A percentile compares a stretch with the other conserved stretches of the same genome.
These are phyloP conservation scores for Panonychus citri DNA, from an alignment of 1,140 invertebrate genomes.

Conservation along the genomic window DNA sequence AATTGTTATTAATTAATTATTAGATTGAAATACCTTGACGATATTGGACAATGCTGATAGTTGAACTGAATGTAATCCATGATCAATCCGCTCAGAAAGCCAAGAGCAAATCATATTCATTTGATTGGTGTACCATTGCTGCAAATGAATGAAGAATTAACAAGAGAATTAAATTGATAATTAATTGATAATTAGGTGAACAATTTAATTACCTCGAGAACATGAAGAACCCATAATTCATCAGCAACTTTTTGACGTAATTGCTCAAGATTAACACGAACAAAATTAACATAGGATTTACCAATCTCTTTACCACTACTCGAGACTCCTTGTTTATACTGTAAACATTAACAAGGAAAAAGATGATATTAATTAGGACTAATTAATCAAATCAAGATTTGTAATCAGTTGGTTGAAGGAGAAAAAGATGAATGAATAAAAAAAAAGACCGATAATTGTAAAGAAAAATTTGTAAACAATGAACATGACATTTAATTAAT, in stretches of 20 bases:
- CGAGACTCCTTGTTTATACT: slow-evolving; percentile 35
- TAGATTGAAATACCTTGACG: slow-evolving; percentile 81
- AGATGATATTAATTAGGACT: neutral
- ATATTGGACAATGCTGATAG: slow-evolving; percentile 88
- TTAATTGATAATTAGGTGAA: neutral
- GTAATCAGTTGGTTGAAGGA: too few species aligned
- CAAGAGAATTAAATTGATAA: neutral
- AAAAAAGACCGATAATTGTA: too few species aligned
- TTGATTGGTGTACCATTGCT: slow-evolving; percentile 87
- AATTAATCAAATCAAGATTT: too few species aligned
- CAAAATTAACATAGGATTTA: slow-evolving; percentile 90
- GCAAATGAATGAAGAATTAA: slow-evolving; percentile 9
- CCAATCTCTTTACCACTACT: slow-evolving; percentile 82
- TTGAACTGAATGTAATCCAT: slow-evolving; percentile 85
- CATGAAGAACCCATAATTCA: slow-evolving; percentile 87
- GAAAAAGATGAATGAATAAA: too few species aligned
- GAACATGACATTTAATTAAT: too few species aligned
- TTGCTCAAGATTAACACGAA: slow-evolving; percentile 88
- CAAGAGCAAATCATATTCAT: slow-evolving; percentile 82
- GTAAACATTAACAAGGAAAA: neutral
- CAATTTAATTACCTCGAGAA: slow-evolving; percentile 53
- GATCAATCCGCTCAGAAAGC: slow-evolving; percentile 76
- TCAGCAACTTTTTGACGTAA: slow-evolving; percentile 87
- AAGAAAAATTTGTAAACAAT: too few species aligned
- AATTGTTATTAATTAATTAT: too few species aligned